Base-by-base conservation (phyloP, 2,797 vertebrate species). In the Muscicapa comitata region DNA sequence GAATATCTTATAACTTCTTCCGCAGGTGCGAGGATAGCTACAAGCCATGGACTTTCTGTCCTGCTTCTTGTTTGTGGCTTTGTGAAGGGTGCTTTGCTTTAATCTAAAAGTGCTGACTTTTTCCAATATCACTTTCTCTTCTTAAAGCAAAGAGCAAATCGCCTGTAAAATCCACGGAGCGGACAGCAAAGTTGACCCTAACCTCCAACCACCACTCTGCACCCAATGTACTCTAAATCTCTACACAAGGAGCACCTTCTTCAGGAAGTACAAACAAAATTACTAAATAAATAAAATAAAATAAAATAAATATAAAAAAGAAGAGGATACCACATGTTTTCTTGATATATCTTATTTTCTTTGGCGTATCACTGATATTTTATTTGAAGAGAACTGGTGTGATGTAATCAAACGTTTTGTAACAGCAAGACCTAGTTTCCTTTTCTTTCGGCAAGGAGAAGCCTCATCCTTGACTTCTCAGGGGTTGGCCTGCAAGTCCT, bases 1-100 rank as follows among this genome's bases (percentile, higher is more conserved):
- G 98, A 98, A 98, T 98, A 97, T 98, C 97, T 96, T 98, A 94
- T 98, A 97, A 98, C 97, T 98, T 99, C 96, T 98, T 98, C 97
- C 97, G 95, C 98, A 99, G 99, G 99, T 98, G 98, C 98, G 97
- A 99, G 98, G 98, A 99, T 98, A 99, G 98, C 98, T 97, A 98
- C 98, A 98, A 98, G 98, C 98, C 98, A 97, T 97, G 99, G 98
- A 98, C 98, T 99, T 98, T 98, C 98, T 97, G 97, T 99, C 98
- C 98, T 99, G 96, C 98, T 99, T 95, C 98, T 99, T 98, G 98
- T 97, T 88, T 98, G 98, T 95, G 98, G 98, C 98, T 98, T 99
- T 98, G 97, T 99, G 98, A 99, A 98, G 98, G 98, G 98, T 98
- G 98, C 98, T 98, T 99, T 99, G 98, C 98, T 99, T 98, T 99